These are phyloP conservation scores for Champsocephalus esox DNA, from an alignment of 2,797 vertebrate species.

Conservation along the genomic window DNA sequence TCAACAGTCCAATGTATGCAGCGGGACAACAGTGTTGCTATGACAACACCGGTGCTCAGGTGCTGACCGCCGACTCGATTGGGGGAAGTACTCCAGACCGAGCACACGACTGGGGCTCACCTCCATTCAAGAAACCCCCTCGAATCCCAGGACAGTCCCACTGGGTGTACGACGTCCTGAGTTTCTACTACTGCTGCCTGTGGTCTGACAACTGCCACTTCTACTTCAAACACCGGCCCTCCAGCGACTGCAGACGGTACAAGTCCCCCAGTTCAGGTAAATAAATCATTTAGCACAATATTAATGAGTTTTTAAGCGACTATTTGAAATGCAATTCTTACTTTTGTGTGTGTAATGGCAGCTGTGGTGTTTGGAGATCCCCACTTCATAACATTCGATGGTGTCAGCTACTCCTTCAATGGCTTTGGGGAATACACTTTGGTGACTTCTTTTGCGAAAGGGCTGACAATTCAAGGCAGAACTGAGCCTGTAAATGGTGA, in stretches of 20 bases:
- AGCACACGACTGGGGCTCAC: constrained; percentile 95
- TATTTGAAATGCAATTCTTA: neutral
- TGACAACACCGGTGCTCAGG: constrained; percentile 85
- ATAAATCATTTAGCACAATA: fast-evolving
- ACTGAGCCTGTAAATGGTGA: constrained; percentile 86
- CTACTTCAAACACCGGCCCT: constrained; percentile 90
- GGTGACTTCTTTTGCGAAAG: constrained; percentile 73
- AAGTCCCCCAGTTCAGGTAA: constrained; percentile 86
- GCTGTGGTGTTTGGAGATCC: constrained; percentile 94
- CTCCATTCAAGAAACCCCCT: constrained; percentile 89
- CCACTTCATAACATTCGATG: constrained; percentile 94
- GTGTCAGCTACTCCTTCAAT: constrained; percentile 91
- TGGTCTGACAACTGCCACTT: constrained; percentile 92
- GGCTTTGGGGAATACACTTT: constrained; percentile 93
- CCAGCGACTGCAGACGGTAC: constrained; percentile 92
- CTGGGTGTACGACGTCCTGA: constrained; percentile 95
- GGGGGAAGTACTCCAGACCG: constrained; percentile 95
- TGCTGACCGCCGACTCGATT: constrained; percentile 87
- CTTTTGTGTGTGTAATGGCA: constrained; percentile 55
- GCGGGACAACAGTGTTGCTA: constrained; percentile 98
- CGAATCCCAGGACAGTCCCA: constrained; percentile 91
- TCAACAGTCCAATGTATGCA: constrained; percentile 84
- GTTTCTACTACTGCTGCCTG: constrained; percentile 97
- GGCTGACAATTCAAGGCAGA: constrained; percentile 88
- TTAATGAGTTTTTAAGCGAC: neutral